Conservation (phyloP, 2,797 vertebrate species). For the Picus viridis region DNA sequence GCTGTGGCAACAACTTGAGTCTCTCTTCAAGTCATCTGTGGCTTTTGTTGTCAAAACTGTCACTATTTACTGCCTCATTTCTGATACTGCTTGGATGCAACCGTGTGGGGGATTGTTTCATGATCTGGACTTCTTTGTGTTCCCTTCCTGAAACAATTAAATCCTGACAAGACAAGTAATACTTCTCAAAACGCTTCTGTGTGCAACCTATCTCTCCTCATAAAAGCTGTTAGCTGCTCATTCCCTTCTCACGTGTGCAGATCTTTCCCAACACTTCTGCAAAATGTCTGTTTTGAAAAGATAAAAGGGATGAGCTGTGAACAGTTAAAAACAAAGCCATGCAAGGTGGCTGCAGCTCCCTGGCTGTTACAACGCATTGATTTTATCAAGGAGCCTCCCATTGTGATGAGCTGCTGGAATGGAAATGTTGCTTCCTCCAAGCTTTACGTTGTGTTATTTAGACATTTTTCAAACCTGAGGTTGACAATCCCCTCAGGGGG, state of each 20-base stretch:
- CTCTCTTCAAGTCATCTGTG: neutral
- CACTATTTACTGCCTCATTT: neutral
- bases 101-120: neutral
- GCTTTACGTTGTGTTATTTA: slow-evolving; percentile 28
- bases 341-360: neutral
- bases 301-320: neutral
- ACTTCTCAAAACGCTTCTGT: neutral
- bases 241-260: neutral
- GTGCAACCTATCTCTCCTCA: neutral
- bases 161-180: neutral
- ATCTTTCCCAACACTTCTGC: neutral
- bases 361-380: neutral
- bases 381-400: slow-evolving; percentile 53
- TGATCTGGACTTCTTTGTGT: neutral
- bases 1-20: neutral
- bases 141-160: neutral
- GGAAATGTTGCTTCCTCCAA: slow-evolving; percentile 47
- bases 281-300: neutral
- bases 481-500: slow-evolving; percentile 32
- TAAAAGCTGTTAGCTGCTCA: neutral
- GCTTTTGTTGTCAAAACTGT: neutral
- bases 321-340: neutral
- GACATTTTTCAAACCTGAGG: slow-evolving; percentile 39
- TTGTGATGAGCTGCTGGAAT: slow-evolving; percentile 28
- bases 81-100: neutral